phyloP scores from a whole-genome alignment of 2,797 vertebrate species.

The Onychomys torridus region DNA sequence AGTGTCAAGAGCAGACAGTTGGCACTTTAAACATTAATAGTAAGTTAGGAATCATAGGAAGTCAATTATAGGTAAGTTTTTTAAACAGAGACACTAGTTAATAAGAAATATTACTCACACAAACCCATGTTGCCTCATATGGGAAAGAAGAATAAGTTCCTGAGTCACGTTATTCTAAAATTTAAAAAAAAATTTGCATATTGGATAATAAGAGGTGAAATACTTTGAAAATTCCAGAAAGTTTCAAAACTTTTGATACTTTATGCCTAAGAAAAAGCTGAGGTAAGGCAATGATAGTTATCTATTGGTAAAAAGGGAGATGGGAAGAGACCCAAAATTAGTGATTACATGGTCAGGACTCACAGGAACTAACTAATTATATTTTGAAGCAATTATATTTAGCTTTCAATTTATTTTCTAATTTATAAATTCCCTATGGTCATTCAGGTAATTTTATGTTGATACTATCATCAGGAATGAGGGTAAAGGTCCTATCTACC shows the following conservation, averaged over 20 bases:
- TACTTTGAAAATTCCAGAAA: not conserved
- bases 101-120: not conserved
- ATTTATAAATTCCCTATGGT: not conserved
- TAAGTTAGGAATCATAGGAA: not conserved
- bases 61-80: not conserved
- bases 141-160: not conserved
- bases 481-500: not conserved
- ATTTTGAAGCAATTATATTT: not conserved
- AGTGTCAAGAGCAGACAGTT: not conserved
- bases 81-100: not conserved
- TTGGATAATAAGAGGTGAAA: not conserved
- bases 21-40: not conserved
- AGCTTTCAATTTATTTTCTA: not conserved
- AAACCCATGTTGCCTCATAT: not conserved
- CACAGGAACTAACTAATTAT: not conserved
- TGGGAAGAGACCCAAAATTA: not conserved
- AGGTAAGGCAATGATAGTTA: not conserved
- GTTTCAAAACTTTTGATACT: not conserved
- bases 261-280: not conserved
- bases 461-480: not conserved
- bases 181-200: not conserved
- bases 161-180: not conserved
- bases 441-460: not conserved
- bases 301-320: not conserved
- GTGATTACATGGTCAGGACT: too few species aligned